Evolutionary conservation across 1,140 invertebrate species (phyloP), one percentile per base, ranked within the genome.

Genomic region (Matsumurasca onukii): DNA sequence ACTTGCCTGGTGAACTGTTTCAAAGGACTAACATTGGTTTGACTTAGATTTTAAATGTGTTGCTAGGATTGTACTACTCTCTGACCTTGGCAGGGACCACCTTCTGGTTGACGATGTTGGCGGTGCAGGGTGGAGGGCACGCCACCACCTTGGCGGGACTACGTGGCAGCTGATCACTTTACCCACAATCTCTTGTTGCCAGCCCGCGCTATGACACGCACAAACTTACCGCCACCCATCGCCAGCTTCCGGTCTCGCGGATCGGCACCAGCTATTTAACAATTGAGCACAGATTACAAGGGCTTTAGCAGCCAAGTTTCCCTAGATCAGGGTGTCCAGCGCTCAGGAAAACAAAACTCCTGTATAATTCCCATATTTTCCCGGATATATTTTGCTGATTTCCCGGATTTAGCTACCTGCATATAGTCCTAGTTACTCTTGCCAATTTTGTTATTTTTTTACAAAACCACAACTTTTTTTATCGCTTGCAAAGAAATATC

Each of bases 41-140:
- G 39, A 45, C 9, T 45, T n/a, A 12, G 9, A 12, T 45, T 45
- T 9, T 45, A 45, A 45, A n/a, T 12, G 39, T 9, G n/a, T n/a
- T 45, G n/a, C 39, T 9, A 45, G n/a, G n/a, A 12, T 45, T 45
- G 9, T 12, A 12, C 39, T 45, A n/a, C 9, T 12, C 24, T 20
- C n/a, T 51, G 3, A 51, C 49, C 49, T 51, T 51, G 3, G 49
- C 49, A 5, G 49, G 49, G n/a, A 51, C n/a, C 17, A 51, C 49
- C 24, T 22, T 5, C 17, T 51, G n/a, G n/a, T 51, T 51, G 49
- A 51, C 49, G 3, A 51, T n/a, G n/a, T 51, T 51, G 3, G 49
- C 49, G 9, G 39, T 45, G 39, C n/a, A n/a, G n/a, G n/a, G n/a
- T n/a, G n/a, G n/a, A n/a, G n/a, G n/a, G n/a, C n/a, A n/a, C n/a